Conservation (phyloP, 2,113 vertebrate genomes). For the Pomatostomus ruficeps region DNA sequence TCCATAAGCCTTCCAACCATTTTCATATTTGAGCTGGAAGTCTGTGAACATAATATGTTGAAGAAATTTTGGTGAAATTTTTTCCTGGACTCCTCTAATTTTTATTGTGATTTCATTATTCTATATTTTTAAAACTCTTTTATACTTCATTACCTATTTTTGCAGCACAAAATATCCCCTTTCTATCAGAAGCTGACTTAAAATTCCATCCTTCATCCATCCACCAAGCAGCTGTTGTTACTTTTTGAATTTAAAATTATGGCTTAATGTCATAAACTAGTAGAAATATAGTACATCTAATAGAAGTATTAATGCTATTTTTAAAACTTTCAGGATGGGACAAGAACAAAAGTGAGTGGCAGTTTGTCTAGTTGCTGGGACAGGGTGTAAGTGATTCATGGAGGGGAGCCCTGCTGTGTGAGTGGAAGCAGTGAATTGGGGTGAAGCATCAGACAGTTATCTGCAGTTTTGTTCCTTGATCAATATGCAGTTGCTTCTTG, state of each 20-base stretch:
- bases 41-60: neutral
- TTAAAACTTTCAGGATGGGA: neutral
- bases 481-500: neutral
- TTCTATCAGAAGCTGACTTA: neutral
- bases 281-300: neutral
- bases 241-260: neutral
- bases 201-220: neutral
- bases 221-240: neutral
- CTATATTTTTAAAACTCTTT: neutral
- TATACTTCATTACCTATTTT: neutral
- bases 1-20: neutral
- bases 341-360: neutral
- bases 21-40: neutral
- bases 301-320: neutral
- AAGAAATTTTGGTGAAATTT: neutral
- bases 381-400: neutral
- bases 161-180: neutral
- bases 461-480: neutral
- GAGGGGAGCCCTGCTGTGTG: neutral
- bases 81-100: neutral
- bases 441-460: neutral
- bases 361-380: neutral
- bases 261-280: neutral
- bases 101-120: neutral
- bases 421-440: neutral